phyloP scores from a whole-genome alignment of 2,888 invertebrate species.

The Callyntrura sp. region DNA sequence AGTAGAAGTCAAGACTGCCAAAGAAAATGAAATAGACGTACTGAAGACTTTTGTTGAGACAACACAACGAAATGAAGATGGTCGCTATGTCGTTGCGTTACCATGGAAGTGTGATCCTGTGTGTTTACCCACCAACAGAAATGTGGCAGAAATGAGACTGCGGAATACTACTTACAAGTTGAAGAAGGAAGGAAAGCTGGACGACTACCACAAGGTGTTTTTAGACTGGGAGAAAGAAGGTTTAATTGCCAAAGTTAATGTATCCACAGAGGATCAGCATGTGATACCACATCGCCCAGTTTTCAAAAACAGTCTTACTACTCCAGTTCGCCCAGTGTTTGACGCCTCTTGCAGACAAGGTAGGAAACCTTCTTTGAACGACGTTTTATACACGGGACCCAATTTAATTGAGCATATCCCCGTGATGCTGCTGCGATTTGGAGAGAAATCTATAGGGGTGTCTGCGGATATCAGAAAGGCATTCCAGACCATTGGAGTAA shows the following conservation, averaged over 20 bases:
- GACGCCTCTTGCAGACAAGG: slow-evolving; percentile 21
- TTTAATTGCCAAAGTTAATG: neutral
- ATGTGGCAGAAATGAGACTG: neutral
- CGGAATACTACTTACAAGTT: neutral
- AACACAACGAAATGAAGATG: neutral
- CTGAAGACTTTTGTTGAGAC: neutral
- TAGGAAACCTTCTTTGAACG: neutral
- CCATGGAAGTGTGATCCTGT: neutral
- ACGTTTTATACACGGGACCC: slow-evolving; percentile 1
- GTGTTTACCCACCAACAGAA: neutral
- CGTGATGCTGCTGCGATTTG: neutral
- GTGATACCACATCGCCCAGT: slow-evolving; percentile 11
- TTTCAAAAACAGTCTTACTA: neutral
- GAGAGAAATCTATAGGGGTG: slow-evolving; percentile 68
- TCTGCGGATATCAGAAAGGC: slow-evolving; percentile 75
- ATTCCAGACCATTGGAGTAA: slow-evolving; percentile 46
- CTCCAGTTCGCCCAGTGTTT: slow-evolving; percentile 14
- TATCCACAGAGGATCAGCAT: no score
- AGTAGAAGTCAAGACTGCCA: neutral
- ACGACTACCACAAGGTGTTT: slow-evolving; percentile 4
- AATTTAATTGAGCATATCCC: neutral
- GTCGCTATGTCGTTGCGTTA: neutral
- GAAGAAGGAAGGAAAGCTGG: neutral
- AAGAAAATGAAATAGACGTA: neutral
- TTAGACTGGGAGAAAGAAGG: neutral